Evolutionary conservation across 2,888 invertebrate species (phyloP).

Genomic region (Brachylomia viminalis): DNA sequence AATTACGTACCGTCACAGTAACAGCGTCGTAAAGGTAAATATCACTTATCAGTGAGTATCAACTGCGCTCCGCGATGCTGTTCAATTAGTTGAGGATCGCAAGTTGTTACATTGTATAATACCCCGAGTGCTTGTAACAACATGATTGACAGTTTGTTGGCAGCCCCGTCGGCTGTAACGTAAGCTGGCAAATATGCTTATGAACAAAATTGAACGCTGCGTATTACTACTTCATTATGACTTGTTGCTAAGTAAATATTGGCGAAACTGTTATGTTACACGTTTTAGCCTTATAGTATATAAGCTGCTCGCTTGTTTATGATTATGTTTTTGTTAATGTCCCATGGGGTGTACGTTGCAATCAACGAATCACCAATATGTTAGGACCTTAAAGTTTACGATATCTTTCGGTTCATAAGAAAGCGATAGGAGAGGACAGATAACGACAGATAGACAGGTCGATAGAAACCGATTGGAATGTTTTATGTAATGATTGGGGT

Average conservation of each 20-base stretch:
- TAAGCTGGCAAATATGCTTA: slow-evolving; percentile 59
- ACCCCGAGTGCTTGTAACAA: slow-evolving; percentile 43
- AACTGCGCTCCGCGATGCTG: slow-evolving; percentile 36
- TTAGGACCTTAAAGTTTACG: slow-evolving; percentile 16
- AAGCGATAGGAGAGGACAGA: slow-evolving; percentile 60
- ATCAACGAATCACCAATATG: slow-evolving; percentile 9
- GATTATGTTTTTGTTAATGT: slow-evolving; percentile 39
- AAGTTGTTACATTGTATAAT: slow-evolving; percentile 49
- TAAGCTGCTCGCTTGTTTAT: slow-evolving; percentile 33
- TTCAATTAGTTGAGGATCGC: slow-evolving; percentile 53
- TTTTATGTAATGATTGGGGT: slow-evolving; percentile 78
- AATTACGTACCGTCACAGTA: slow-evolving; percentile 40
- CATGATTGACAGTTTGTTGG: slow-evolving; percentile 64
- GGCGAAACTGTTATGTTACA: slow-evolving; percentile 50
- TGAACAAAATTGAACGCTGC: slow-evolving; percentile 62
- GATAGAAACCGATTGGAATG: slow-evolving; percentile 66
- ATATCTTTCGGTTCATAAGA: slow-evolving; percentile 49
- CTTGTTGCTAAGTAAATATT: slow-evolving; percentile 70
- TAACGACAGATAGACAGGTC: slow-evolving; percentile 56
- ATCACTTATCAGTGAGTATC: slow-evolving; percentile 49
- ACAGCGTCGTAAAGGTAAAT: slow-evolving; percentile 52
- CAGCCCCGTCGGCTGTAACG: slow-evolving; percentile 49
- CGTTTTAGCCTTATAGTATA: slow-evolving; percentile 34
- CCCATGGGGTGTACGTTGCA: slow-evolving; percentile 8
- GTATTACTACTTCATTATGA: slow-evolving; percentile 65